Evolutionary conservation across 2,888 invertebrate genomes (phyloP).

Genomic region (Luffia ferchaultella): DNA sequence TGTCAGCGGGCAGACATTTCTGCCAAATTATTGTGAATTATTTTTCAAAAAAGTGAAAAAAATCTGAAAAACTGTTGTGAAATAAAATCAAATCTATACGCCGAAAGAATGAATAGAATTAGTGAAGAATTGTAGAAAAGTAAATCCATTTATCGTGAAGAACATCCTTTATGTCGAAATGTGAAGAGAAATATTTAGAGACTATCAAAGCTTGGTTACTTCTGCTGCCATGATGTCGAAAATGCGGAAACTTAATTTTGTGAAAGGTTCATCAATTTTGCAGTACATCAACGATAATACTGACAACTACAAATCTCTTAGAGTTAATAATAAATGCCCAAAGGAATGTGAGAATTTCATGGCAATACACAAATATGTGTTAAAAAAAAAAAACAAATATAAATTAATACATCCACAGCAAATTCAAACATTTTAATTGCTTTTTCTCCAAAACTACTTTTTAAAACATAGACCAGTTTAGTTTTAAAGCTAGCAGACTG

Average conservation of each 20-base stretch:
- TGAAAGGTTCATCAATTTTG: neutral
- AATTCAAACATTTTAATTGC: neutral
- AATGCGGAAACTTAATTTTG: neutral
- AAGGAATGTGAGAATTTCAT: neutral
- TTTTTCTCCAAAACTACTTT: neutral
- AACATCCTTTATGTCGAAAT: neutral
- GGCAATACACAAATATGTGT: neutral
- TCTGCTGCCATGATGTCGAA: neutral
- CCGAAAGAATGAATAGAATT: neutral
- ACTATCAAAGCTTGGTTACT: neutral
- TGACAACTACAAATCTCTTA: neutral
- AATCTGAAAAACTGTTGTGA: no score
- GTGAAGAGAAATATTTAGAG: neutral
- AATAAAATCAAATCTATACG: neutral
- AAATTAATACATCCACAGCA: neutral
- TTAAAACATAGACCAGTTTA: neutral
- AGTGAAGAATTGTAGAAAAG: neutral
- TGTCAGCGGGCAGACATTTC: neutral
- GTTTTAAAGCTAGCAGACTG: no score
- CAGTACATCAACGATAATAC: neutral
- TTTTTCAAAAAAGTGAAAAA: neutral
- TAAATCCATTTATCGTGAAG: neutral
- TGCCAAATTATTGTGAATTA: neutral
- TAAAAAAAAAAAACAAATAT: neutral
- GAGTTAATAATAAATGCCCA: neutral